Base-by-base conservation (phyloP, 2,113 vertebrate species). In the Emydocephalus ijimae region DNA sequence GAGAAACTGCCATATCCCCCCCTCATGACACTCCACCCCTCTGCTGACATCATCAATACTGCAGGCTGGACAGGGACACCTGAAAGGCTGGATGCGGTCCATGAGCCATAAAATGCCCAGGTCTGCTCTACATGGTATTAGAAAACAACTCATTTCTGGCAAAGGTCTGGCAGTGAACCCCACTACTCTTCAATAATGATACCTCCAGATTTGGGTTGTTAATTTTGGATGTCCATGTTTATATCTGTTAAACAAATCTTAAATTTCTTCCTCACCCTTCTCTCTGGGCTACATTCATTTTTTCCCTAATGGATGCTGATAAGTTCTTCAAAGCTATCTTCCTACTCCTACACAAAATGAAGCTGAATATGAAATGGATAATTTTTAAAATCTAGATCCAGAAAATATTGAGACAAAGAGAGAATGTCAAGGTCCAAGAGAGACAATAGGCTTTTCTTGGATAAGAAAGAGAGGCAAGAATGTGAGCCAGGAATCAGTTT, bases 1-100 rank as follows among this genome's bases (percentile, higher is more conserved):
- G 57, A 26, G 23, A 59, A 59, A 59, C 57, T 59, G 26, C 11
- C 3, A 2, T 29, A 12, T 69, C 23, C 26, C 2, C 64, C 64
- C 26, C 4, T 0, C 4, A 1, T 64, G 29, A n/a, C 2, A n/a
- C 4, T 15, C 29, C 29, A 0, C 64, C 64, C 64, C 5, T 1
- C 29, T 15, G 26, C 64, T 1, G 3, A 26, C 23, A 59, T 7
- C 7, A 9, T 0, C 26, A 64, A 64, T 69, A 5, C 11, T 69
- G 64, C 29, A 69, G 29, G 12, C 12, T 69, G 12, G 4, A n/a
- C 64, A 15, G 64, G 2, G 64, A n/a, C 64, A n/a, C 29, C 61
- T 5, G 12, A 69, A 69, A 69, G 12, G 4, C 64, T 69, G 64
- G 29, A 69, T 69, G 12, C 15, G 29, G 29, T 12, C 64, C 64